These are phyloP conservation scores for Stigmatopora nigra DNA, from an alignment of 2,113 vertebrate species.

Conservation along the genomic window DNA sequence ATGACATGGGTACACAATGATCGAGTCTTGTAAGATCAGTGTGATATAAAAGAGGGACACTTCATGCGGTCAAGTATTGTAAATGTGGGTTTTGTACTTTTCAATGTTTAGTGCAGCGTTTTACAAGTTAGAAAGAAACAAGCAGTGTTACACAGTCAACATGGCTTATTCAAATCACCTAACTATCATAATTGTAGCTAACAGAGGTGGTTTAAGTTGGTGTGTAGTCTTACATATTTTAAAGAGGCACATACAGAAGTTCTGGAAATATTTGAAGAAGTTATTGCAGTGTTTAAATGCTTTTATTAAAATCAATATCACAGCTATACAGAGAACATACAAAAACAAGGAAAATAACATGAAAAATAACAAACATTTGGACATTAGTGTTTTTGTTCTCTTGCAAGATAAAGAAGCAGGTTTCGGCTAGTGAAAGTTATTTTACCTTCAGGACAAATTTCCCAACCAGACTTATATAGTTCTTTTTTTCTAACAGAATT, in stretches of 20 bases:
- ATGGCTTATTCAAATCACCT: neutral
- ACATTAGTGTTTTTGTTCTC: neutral
- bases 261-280: no score
- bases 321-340: neutral
- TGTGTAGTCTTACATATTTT: neutral
- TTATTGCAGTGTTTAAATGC: no score
- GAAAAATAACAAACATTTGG: neutral
- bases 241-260: no score
- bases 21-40: slow-evolving; percentile 35
- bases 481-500: neutral
- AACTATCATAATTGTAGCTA: no score
- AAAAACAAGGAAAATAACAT: neutral
- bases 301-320: no score
- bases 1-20: slow-evolving; percentile 39
- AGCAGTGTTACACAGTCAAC: neutral
- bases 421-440: slow-evolving; percentile 4
- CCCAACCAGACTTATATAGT: neutral
- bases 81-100: neutral
- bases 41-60: neutral
- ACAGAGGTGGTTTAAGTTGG: neutral
- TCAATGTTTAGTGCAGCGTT: neutral
- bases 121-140: neutral
- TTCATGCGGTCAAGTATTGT: neutral
- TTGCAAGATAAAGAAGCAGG: neutral
- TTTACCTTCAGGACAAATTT: slow-evolving; percentile 8